Evolutionary conservation across 2,888 invertebrate genomes (phyloP), one percentile per base, ranked within the genome.

Genomic region (Lasius fuliginosus): DNA sequence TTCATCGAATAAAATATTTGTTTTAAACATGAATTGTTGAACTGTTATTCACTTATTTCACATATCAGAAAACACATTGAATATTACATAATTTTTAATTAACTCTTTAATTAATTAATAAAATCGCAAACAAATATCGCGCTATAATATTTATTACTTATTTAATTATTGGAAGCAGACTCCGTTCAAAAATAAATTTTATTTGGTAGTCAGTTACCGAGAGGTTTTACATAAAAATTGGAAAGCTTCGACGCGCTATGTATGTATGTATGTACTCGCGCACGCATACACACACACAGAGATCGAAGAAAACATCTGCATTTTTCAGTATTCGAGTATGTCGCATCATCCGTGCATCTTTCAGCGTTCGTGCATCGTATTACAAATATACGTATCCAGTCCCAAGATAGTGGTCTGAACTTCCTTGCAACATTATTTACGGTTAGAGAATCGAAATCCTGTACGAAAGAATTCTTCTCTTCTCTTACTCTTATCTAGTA

Each of bases 341-440:
- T 75, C 74, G 84, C 75, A 76, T 83, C 83, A 67, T 67, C 30
- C 53, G n/a, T 56, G 82, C 86, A 88, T 90, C 86, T 86, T 75
- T 90, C 90, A 90, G 53, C 46, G 82, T 84, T 88, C 73, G 40
- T 56, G 18, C 56, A 56, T 76, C 77, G 85, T 83, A 75, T 79
- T 85, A 69, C 53, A 62, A 62, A 85, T 86, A 83, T 87, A 89
- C 68, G 81, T 90, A 86, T 87, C 84, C 79, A 60, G 76, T 64
- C 46, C 15, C 46, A 64, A 75, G 67, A 83, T 85, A 75, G 85
- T 65, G 88, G 82, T 76, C 60, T 0, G 53, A 88, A 84, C 83
- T 87, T 88, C 84, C 87, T 85, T 82, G 88, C 84, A 71, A 77
- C 90, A 87, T 92, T 91, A 90, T 87, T 92, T 89, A 91, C 76